Percentiles rank a stretch among this genome's conserved stretches.
Conservation (phyloP, 2,797 vertebrate genomes). For the Falco biarmicus region DNA sequence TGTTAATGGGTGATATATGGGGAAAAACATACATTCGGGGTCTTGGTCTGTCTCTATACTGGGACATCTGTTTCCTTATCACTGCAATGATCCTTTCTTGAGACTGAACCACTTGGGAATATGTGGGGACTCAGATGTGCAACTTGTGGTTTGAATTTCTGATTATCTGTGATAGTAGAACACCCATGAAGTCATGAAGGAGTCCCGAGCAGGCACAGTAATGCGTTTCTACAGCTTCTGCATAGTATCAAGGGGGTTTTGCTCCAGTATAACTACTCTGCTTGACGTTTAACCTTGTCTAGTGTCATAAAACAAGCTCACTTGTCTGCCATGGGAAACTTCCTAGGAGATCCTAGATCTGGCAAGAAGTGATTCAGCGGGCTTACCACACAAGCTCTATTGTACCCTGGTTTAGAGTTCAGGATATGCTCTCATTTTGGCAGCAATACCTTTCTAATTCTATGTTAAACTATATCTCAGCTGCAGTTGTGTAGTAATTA, state of each 20-base stretch:
- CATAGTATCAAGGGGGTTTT: background rate
- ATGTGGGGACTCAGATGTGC: background rate
- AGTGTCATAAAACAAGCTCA: background rate
- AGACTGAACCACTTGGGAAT: background rate
- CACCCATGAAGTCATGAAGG: background rate
- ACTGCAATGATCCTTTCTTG: background rate
- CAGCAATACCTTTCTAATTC: background rate
- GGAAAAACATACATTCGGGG: background rate
- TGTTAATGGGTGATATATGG: background rate
- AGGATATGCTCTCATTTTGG: background rate
- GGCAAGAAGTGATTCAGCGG: background rate
- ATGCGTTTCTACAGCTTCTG: background rate
- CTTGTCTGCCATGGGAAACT: background rate
- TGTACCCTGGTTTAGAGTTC: background rate
- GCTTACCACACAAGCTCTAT: background rate
- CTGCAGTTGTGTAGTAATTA: background rate
- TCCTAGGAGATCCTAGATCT: background rate
- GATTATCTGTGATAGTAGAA: background rate
- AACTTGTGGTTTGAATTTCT: background rate
- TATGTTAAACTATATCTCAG: background rate
- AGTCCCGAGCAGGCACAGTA: background rate
- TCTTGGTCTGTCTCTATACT: background rate
- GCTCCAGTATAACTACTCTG: background rate
- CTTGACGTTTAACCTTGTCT: background rate
- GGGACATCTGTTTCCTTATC: background rate